These are phyloP conservation scores for Pachyrhynchus sulphureomaculatus DNA, from an alignment of 1,140 invertebrate species.

Conservation along the genomic window DNA sequence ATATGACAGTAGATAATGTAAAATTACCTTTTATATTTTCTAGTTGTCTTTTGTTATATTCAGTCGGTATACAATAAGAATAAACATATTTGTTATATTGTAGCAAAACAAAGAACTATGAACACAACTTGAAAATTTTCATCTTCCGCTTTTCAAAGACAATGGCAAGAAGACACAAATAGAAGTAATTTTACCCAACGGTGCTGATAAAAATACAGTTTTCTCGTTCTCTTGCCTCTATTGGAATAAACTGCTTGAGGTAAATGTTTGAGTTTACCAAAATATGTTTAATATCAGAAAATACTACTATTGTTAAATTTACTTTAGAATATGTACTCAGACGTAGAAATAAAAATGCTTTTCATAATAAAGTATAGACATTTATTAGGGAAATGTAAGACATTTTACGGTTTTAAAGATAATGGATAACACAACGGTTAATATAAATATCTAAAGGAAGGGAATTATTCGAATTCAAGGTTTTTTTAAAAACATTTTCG, in stretches of 20 bases:
- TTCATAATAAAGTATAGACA: too few relatives aligned
- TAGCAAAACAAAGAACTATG: conserved; percentile 25
- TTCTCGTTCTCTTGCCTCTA: neutral
- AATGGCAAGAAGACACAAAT: conserved; percentile 25
- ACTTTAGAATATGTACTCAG: too few relatives aligned
- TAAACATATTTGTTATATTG: conserved; percentile 26
- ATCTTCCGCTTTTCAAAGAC: conserved; percentile 26
- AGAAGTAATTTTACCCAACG: conserved; percentile 25
- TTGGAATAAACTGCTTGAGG: conserved; percentile 10
- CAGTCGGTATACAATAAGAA: conserved; percentile 22
- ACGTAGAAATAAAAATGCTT: too few relatives aligned
- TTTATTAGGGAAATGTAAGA: too few relatives aligned
- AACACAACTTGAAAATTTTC: conserved; percentile 26
- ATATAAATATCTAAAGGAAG: too few relatives aligned
- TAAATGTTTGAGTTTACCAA: conserved; percentile 13
- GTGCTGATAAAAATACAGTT: conserved; percentile 24
- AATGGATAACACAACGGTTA: too few relatives aligned
- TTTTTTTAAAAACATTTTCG: too few relatives aligned
- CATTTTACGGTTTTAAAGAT: too few relatives aligned
- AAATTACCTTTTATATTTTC: conserved; percentile 20
- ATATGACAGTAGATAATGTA: conserved; percentile 5
- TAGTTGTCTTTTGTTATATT: conserved; percentile 17
- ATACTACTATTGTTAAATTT: too few relatives aligned
- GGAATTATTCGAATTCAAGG: too few relatives aligned
- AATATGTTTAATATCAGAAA: too few relatives aligned